phyloP scores from a whole-genome alignment of 2,113 vertebrate genomes.

The Thymallus thymallus region DNA sequence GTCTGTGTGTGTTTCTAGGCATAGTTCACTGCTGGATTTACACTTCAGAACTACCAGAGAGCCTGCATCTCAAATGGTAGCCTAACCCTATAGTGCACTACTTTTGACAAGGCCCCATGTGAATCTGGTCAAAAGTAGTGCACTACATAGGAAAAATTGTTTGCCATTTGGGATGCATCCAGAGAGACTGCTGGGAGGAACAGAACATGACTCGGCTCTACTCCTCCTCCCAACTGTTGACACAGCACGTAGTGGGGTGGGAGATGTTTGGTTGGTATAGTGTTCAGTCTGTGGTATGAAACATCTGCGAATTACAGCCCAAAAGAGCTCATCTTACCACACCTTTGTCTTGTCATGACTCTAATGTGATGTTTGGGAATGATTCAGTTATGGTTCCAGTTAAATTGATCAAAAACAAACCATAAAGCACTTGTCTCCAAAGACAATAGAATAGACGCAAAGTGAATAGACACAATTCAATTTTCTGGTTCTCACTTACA shows the following conservation, averaged over 20 bases:
- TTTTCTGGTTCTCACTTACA: conserved; percentile 17
- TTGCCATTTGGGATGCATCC: no score
- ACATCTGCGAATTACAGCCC: neutral
- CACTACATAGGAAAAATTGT: no score
- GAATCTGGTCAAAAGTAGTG: neutral
- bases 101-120: neutral
- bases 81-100: neutral
- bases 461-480: conserved; percentile 7
- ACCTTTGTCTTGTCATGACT: neutral
- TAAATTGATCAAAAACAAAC: conserved; percentile 1
- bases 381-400: conserved; percentile 19
- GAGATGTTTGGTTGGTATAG: conserved; percentile 8
- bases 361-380: conserved; percentile 21
- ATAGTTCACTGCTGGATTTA: conserved; percentile 15
- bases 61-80: no score
- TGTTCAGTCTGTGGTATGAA: neutral
- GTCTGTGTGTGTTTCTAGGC: neutral
- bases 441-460: neutral
- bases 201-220: neutral
- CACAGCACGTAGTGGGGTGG: neutral
- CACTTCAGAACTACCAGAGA: conserved; percentile 11
- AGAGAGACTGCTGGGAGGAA: neutral
- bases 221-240: conserved; percentile 12
- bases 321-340: neutral
- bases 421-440: conserved; percentile 8